Base-by-base conservation (phyloP, 2,113 vertebrate genomes). In the Mustela lutreola region DNA sequence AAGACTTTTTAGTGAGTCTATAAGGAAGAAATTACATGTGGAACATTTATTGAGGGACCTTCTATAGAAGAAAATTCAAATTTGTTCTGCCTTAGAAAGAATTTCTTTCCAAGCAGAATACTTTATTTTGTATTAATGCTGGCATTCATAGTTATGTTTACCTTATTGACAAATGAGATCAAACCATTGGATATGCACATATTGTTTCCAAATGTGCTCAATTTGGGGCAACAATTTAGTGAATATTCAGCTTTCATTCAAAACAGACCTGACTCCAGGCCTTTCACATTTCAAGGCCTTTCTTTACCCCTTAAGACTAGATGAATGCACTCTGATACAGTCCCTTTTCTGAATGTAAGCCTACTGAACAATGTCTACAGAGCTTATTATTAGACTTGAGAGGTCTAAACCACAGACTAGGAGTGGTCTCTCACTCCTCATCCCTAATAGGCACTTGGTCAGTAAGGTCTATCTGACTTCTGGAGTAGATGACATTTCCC, bases 61-160 rank as follows among this genome's bases (percentile, higher is more conserved):
- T 94, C 67, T 60, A 58, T 22, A 76, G 88, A 92, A 79, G 73
- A 95, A 96, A 96, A 93, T 33, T 78, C 33, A 86, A 86, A 96
- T 97, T 95, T 92, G 28, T 96, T 95, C 87, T 93, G 39, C 62
- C 56, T 92, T 92, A 84, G 80, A 73, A 96, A 56, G 22, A 91
- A 58, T 53, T 84, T 92, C 33, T 95, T 97, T 45, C 65, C 56
- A 86, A 75, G 58, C 16, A 76, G 84, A 95, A 82, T 96, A 90
- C 80, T 96, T 97, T 97, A 94, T 88, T 97, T 94, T 96, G 56
- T n/a, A 95, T 89, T 84, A 97, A 97, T 94, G 31, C 39, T 94
- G 65, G 87, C 75, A 95, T 92, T 96, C 71, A 42, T 45, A 75
- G 76, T 48, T 96, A 73, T 78, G 39, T 95, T 97, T 97, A 82